Evolutionary conservation across 2,797 vertebrate species (phyloP), one percentile per base, ranked within the genome.

Genomic region (Sylvilagus floridanus): DNA sequence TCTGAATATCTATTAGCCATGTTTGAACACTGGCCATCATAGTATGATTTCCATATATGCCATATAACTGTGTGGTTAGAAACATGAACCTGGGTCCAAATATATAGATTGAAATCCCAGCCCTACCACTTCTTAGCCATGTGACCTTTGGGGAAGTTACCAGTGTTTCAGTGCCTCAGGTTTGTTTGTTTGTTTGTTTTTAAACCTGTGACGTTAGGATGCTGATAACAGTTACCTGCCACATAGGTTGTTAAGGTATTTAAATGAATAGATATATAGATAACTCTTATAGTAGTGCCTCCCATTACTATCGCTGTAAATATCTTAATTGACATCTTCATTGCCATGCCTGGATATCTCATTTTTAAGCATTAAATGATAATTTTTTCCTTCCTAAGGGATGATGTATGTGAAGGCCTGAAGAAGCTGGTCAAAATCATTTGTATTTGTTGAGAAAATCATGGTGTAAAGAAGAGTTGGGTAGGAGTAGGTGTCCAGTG

Each of bases 361-460:
- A 69, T 24, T 37, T 72, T 78, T 79, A 78, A 50, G 21, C 24
- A 75, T 7, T n/a, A 4, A 47, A 81, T 93, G 60, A 60, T 73
- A 54, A 62, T 72, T 47, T 50, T 78, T 82, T 50, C 35, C 54
- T 10, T 7, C 12, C 16, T 73, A 50, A 76, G 71, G 42, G 21
- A 47, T 73, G n/a, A n/a, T 7, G 12, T 50, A 0, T 79, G n/a
- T 57, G 22, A 35, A 35, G 19, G 69, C 79, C 26, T 57, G 30
- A 84, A 77, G 14, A 66, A 65, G 30, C 57, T 71, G 52, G 30
- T 52, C 37, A 68, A 7, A 57, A 60, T 88, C 35, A 42, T 72
- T 94, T 73, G 12, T 84, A 84, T 69, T 91, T 87, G 66, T 88
- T 42, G 88, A 37, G 57, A 4, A 76, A 76, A 14, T 66, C 30